Evolutionary conservation across 2,888 invertebrate genomes (phyloP).

Genomic region (Drosophila conformis): DNA sequence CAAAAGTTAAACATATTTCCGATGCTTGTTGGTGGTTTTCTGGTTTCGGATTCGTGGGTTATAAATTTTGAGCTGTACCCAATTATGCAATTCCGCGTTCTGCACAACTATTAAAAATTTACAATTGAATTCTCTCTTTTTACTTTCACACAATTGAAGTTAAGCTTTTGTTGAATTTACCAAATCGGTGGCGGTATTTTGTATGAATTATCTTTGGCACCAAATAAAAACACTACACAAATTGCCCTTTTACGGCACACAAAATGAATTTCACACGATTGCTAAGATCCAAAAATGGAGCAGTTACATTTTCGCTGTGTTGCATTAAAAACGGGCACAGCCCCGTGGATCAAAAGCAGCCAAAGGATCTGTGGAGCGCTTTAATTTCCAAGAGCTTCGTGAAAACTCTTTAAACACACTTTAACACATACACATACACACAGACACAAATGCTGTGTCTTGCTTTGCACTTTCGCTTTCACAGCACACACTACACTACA

Average conservation of each 20-base stretch:
- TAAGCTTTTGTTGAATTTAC: conserved; percentile 27
- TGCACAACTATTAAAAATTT: conserved; percentile 7
- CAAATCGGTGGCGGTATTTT: conserved; percentile 60
- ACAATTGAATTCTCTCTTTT: conserved; percentile 46
- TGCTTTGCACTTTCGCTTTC: conserved; percentile 35
- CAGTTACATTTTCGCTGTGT: conserved; percentile 65
- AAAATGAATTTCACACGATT: conserved; percentile 35
- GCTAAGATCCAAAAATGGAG: conserved; percentile 25
- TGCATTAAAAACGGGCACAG: conserved; percentile 43
- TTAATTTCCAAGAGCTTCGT: conserved; percentile 14
- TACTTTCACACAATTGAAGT: conserved; percentile 67
- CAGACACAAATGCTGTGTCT: conserved; percentile 3
- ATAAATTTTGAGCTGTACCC: conserved; percentile 7
- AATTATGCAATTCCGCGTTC: conserved; percentile 26
- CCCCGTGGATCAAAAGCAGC: conserved; percentile 30
- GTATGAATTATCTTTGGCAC: conserved; percentile 62
- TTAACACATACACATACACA: conserved; percentile 9
- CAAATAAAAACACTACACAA: conserved; percentile 52
- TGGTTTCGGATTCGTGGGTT: conserved; percentile 8
- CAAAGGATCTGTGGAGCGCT: conserved; percentile 18
- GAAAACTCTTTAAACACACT: conserved; percentile 14
- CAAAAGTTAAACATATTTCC: conserved; percentile 83
- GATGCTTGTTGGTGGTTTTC: conserved; percentile 30
- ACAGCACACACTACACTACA: conserved; percentile 44
- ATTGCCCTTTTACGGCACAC: conserved; percentile 21